Evolutionary conservation across 2,888 invertebrate genomes (phyloP), one percentile per base, ranked within the genome.

Genomic region (Ochropleura leucogaster): DNA sequence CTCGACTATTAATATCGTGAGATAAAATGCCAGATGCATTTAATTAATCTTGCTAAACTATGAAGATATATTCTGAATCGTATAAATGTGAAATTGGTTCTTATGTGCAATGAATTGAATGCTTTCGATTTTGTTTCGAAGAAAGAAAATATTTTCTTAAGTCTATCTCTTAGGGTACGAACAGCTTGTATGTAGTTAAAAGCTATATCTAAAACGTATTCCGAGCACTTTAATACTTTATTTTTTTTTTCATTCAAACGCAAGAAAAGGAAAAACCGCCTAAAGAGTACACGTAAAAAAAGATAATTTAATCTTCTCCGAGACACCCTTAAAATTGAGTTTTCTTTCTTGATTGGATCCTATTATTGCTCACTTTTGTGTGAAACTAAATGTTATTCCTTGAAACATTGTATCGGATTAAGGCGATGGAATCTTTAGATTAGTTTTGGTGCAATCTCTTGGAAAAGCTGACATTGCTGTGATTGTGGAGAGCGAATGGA

Each of bases 301-400:
- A 30, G 62, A 59, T 72, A 78, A 83, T 77, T 80, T 68, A 81
- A 86, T 84, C 72, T 68, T 68, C n/a, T n/a, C 47, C 63, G 70
- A 74, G 82, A 63, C 83, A 81, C 77, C 60, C 75, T 72, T 76
- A 70, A 77, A 85, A 88, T 82, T 79, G 74, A 70, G 72, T 83
- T 82, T 80, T 80, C 72, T 72, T 74, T 72, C 66, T 83, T 82
- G 82, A 86, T 86, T 83, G 77, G 72, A 77, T 74, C 40, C 67
- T 77, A 80, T 76, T 80, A 77, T 65, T 77, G 73, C 67, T 72
- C 64, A 64, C 57, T 80, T 83, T 70, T 70, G 74, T 72, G 77
- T 71, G 70, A 74, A 85, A 77, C 68, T 79, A 72, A 78, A 83
- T 77, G 77, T 85, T 72, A 77, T 77, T 79, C 57, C 66, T 70